Conservation (phyloP, 2,888 invertebrate species). For the Perithous albicinctus region DNA sequence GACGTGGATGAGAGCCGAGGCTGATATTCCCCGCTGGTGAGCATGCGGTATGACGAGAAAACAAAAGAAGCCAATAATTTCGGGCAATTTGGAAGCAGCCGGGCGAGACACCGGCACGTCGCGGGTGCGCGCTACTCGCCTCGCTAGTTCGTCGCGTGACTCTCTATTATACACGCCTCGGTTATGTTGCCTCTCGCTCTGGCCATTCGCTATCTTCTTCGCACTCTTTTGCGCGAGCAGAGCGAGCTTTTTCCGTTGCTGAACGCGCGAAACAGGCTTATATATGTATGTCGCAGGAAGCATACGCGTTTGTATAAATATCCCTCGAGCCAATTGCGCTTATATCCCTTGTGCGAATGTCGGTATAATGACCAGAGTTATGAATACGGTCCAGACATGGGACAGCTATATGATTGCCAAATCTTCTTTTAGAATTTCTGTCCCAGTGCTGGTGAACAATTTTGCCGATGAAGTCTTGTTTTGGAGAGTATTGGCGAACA, state of each 20-base stretch:
- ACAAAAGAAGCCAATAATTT: conserved; percentile 85
- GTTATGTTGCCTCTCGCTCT: conserved; percentile 22
- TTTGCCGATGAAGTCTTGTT: no score
- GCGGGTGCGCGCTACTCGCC: conserved; percentile 46
- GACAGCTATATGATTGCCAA: no score
- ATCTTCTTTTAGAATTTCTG: no score
- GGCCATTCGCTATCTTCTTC: conserved; percentile 10
- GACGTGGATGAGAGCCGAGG: conserved; percentile 75
- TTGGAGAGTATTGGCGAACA: no score
- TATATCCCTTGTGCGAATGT: no score
- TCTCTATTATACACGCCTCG: conserved; percentile 62
- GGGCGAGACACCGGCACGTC: conserved; percentile 80
- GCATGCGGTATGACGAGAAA: conserved; percentile 81
- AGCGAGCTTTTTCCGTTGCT: neutral
- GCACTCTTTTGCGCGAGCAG: conserved; percentile 8
- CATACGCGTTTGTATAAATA: neutral
- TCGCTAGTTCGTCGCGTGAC: conserved; percentile 64
- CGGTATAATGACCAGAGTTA: no score
- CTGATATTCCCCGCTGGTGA: conserved; percentile 44
- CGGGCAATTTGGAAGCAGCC: conserved; percentile 84
- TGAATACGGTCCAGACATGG: no score
- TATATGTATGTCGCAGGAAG: no score
- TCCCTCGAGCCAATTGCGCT: neutral
- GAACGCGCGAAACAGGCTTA: neutral
- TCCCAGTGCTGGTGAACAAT: no score